Base-by-base conservation (phyloP, 2,888 invertebrate species). In the Colletes collaris region DNA sequence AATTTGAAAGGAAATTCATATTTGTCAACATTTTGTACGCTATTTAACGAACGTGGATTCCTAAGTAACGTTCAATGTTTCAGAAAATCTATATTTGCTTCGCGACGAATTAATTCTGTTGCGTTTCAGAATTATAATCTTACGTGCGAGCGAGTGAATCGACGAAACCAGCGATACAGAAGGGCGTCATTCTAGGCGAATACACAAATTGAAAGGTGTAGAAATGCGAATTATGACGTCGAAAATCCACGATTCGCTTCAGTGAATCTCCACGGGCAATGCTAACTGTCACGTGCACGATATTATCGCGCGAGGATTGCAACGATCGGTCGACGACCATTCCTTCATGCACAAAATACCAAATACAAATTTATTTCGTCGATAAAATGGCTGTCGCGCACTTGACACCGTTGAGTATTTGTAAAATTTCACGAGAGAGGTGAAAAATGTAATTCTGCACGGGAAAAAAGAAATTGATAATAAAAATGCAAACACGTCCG, bases 201-300 rank as follows among this genome's bases (percentile, higher is more conserved):
- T 76, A 56, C 62, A 74, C 66, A 63, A 63, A 76, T 74, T 56
- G 66, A 67, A 74, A 62, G 56, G 11, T 44, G n/a, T 13, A 44
- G 13, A 50, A 4, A 65, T 11, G 40, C 4, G 44, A 65, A 76
- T 44, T 44, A 55, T 16, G 50, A 55, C 10, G 50, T 49, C 27
- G 49, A 55, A 16, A 27, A 19, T 40, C n/a, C 56, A 46, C 44
- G 7, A 19, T 46, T 66, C 49, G 59, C 35, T 19, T 60, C 65
- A 49, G 4, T 11, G 53, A 27, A 66, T 60, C n/a, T 40, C 3
- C n/a, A n/a, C 3, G 46, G 13, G 13, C 11, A 40, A 56, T 49
- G 55, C 27, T 53, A 69, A n/a, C 37, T 49, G 37, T 1, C 4
- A 35, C 8, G 10, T 4, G 35, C 7, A 13, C 10, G 16, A 4